A percentile compares a stretch with the other conserved stretches of the same genome.
phyloP scores from a whole-genome alignment of 2,888 invertebrate species.

The Oeneis ivallda region DNA sequence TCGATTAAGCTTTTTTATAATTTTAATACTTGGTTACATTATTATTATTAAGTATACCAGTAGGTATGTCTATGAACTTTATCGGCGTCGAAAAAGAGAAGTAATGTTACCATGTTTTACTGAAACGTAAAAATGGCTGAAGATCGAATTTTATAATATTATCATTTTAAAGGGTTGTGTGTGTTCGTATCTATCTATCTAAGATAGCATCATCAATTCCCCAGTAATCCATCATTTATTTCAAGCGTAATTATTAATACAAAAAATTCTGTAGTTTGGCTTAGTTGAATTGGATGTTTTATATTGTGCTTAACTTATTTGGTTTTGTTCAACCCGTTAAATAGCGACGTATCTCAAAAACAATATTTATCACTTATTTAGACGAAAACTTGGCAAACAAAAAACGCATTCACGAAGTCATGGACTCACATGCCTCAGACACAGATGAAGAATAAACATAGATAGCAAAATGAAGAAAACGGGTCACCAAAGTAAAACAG shows the following conservation, averaged over 20 bases:
- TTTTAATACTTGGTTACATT: no score
- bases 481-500: no score
- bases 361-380: constrained; percentile 18
- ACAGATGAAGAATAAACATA: constrained; percentile 1
- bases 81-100: no score
- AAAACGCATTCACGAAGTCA: constrained; percentile 12
- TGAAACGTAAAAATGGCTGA: no score
- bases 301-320: background rate
- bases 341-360: constrained; percentile 8
- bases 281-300: background rate
- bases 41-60: no score
- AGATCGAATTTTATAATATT: no score
- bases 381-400: constrained; percentile 10
- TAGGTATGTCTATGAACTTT: no score
- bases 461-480: background rate
- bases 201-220: no score
- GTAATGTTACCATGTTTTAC: no score
- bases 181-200: no score
- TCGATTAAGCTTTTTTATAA: no score
- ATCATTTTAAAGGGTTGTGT: no score
- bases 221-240: background rate
- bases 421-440: constrained; percentile 6
- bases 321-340: background rate
- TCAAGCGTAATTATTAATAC: background rate
- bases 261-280: background rate